These are phyloP conservation scores for Dryoscopus gambensis DNA, from an alignment of 2,113 vertebrate species.

Conservation along the genomic window DNA sequence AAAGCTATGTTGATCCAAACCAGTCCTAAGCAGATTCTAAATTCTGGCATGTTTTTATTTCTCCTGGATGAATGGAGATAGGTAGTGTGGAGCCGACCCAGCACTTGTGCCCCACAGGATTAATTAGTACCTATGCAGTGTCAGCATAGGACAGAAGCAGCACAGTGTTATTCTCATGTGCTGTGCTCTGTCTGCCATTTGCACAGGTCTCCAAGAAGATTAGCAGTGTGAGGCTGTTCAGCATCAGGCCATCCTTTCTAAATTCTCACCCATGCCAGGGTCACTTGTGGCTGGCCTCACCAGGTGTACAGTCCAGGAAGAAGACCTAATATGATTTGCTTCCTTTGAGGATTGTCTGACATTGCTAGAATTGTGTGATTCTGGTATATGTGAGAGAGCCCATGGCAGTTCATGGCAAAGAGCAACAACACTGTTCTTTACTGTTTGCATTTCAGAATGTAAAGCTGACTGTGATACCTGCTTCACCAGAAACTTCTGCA, in stretches of 20 bases:
- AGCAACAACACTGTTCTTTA: background rate
- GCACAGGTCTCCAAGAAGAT: background rate
- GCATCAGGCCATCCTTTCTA: background rate
- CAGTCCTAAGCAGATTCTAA: background rate
- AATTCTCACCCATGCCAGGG: background rate
- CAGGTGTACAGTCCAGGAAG: background rate
- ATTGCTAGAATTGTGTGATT: background rate
- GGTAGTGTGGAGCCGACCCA: background rate
- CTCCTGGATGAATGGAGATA: background rate
- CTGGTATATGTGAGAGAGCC: background rate
- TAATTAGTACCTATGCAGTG: background rate
- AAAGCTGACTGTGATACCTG: slow-evolving; percentile 97
- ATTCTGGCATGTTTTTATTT: background rate
- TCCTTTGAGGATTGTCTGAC: background rate
- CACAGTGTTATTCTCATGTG: background rate
- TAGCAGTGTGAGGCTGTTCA: background rate
- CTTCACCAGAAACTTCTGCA: slow-evolving; percentile 99
- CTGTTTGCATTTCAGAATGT: slow-evolving; percentile 86
- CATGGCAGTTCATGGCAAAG: background rate
- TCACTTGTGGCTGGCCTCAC: background rate
- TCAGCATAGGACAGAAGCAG: background rate
- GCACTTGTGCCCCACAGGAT: background rate
- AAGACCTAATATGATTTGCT: background rate
- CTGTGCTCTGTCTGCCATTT: background rate
- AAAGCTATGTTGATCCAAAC: background rate